These are phyloP conservation scores for Strigamia crassipes DNA, from an alignment of 2,888 invertebrate genomes.

Conservation along the genomic window DNA sequence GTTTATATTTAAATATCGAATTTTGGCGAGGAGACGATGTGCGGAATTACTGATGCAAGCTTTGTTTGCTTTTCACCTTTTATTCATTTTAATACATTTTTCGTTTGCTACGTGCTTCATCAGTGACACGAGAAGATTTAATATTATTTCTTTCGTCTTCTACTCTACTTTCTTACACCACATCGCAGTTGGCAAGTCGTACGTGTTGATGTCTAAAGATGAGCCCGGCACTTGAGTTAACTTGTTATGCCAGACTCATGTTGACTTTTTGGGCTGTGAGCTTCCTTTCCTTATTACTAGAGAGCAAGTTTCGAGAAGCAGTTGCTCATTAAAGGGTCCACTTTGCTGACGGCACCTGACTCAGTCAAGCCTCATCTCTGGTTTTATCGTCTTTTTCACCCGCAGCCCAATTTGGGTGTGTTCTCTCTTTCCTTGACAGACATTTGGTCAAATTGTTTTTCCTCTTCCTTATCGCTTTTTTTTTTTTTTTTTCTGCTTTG, in stretches of 20 bases:
- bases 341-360: background rate
- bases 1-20: background rate
- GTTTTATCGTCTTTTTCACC: constrained; percentile 17
- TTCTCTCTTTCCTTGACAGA: background rate
- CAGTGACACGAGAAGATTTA: background rate
- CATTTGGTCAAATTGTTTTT: constrained; percentile 22
- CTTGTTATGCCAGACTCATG: constrained; percentile 14
- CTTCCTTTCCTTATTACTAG: background rate
- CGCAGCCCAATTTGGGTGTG: background rate
- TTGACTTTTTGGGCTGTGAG: constrained; percentile 22
- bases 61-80: background rate
- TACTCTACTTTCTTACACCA: background rate
- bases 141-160: background rate
- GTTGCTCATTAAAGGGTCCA: constrained; percentile 23
- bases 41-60: background rate
- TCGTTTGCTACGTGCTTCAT: background rate
- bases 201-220: constrained; percentile 24
- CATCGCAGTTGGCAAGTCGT: background rate
- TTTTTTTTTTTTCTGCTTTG: constrained; percentile 8
- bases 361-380: constrained; percentile 4
- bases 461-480: background rate
- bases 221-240: background rate
- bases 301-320: background rate
- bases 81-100: background rate
- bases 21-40: background rate